Conservation (phyloP, 2,113 vertebrate genomes). For the Equus quagga region DNA sequence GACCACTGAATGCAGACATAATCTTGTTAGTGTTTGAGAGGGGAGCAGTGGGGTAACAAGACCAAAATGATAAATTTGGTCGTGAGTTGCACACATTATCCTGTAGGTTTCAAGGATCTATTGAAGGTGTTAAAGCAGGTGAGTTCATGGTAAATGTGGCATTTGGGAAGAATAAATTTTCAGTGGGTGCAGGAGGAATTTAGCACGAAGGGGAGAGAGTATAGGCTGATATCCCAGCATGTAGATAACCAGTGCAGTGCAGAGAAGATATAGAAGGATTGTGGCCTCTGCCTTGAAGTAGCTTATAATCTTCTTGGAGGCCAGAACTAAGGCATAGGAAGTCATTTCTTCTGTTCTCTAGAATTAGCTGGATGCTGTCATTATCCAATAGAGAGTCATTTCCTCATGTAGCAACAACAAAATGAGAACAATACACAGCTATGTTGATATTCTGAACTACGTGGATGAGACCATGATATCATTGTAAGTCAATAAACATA, state of each 20-base stretch:
- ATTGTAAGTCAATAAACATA: not conserved
- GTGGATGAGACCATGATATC: not conserved
- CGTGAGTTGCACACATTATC: not conserved
- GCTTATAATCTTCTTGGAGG: not conserved
- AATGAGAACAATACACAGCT: not conserved
- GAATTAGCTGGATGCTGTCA: not conserved
- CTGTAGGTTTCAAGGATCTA: not conserved
- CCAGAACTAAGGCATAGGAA: not conserved
- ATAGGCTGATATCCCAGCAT: not conserved
- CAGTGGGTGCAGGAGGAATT: not conserved
- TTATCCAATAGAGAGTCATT: not conserved
- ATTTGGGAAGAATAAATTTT: not conserved
- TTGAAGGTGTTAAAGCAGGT: not conserved
- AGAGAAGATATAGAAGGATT: not conserved
- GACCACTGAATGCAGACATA: not conserved
- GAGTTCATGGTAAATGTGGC: not conserved
- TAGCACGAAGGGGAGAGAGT: fast-evolving
- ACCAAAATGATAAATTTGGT: not conserved
- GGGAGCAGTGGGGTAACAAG: not conserved
- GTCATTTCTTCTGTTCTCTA: not conserved
- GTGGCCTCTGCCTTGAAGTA: not conserved
- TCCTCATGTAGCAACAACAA: not conserved
- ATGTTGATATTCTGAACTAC: not conserved
- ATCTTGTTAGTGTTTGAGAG: not conserved
- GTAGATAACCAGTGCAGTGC: not conserved